Percentiles rank a stretch among this genome's conserved stretches.
Evolutionary conservation across 1,140 invertebrate genomes (phyloP).

Genomic region (Brachionus asplanchnoidis): DNA sequence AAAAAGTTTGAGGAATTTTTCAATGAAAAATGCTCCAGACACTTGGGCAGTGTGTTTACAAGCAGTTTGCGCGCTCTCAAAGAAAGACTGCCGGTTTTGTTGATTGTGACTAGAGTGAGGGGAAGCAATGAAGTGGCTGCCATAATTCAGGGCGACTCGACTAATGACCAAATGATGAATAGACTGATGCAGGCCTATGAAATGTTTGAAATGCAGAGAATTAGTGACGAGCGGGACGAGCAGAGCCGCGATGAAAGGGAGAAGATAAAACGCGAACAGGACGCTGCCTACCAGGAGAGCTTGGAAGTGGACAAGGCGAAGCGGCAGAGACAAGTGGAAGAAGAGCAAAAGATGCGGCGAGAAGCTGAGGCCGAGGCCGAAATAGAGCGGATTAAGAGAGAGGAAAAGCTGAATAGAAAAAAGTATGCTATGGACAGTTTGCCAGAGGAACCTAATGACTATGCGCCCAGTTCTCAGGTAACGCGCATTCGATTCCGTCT

Average conservation of each 20-base stretch:
- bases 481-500: constrained; percentile 69
- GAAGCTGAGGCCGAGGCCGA: neutral
- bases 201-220: constrained; percentile 40
- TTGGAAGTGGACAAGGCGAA: constrained; percentile 76
- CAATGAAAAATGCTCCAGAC: neutral
- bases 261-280: constrained; percentile 82
- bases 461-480: constrained; percentile 60
- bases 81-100: constrained; percentile 13
- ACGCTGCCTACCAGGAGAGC: constrained; percentile 83
- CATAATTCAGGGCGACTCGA: constrained; percentile 29
- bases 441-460: constrained; percentile 60
- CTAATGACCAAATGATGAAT: constrained; percentile 33
- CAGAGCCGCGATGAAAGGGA: constrained; percentile 78
- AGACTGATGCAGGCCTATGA: constrained; percentile 32
- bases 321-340: constrained; percentile 43
- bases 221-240: constrained; percentile 43
- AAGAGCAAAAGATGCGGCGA: constrained; percentile 2
- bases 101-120: constrained; percentile 23
- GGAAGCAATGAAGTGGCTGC: constrained; percentile 31
- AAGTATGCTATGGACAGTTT: neutral
- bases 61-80: neutral
- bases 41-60: constrained; percentile 14
- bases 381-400: constrained; percentile 13
- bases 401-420: constrained; percentile 39
- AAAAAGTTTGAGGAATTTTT: constrained; percentile 52